Percentiles rank a stretch among this genome's conserved stretches.
Evolutionary conservation across 2,888 invertebrate species (phyloP).

Genomic region (Helicoverpa assulta): DNA sequence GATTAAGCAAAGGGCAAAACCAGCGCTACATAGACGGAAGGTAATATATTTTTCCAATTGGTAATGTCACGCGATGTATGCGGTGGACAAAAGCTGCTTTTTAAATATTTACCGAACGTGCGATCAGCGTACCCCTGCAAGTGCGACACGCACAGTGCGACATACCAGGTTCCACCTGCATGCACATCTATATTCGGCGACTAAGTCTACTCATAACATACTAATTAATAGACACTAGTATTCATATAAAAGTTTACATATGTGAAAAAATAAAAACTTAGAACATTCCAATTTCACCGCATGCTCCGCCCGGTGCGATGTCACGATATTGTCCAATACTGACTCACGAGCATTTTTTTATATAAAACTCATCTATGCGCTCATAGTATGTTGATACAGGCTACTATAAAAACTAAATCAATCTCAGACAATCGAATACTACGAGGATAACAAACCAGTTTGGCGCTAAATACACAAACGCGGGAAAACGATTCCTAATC

Average conservation of each 20-base stretch:
- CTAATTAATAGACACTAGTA: conserved; percentile 19
- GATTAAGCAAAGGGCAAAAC: conserved; percentile 40
- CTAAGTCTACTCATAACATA: conserved; percentile 20
- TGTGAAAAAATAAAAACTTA: conserved; percentile 28
- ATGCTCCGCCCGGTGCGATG: conserved; percentile 42
- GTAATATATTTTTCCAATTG: conserved; percentile 44
- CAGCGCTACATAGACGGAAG: conserved; percentile 22
- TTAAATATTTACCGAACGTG: conserved; percentile 55
- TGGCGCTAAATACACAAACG: conserved; percentile 56
- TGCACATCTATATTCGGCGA: conserved; percentile 28
- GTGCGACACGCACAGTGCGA: conserved; percentile 39
- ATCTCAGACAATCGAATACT: conserved; percentile 36
- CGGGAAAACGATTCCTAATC: conserved; percentile 57
- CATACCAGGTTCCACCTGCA: conserved; percentile 51
- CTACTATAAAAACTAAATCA: conserved; percentile 42
- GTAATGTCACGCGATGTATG: conserved; percentile 53
- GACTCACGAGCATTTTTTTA: conserved; percentile 45
- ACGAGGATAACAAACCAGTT: conserved; percentile 52
- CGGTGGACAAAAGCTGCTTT: conserved; percentile 49
- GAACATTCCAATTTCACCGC: conserved; percentile 40
- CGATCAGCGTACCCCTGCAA: conserved; percentile 34
- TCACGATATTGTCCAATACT: conserved; percentile 41
- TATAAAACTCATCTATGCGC: conserved; percentile 31
- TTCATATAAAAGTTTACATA: conserved; percentile 13
- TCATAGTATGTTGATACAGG: conserved; percentile 25